phyloP scores from a whole-genome alignment of 2,113 vertebrate genomes.

The Phylloscopus whistleri region DNA sequence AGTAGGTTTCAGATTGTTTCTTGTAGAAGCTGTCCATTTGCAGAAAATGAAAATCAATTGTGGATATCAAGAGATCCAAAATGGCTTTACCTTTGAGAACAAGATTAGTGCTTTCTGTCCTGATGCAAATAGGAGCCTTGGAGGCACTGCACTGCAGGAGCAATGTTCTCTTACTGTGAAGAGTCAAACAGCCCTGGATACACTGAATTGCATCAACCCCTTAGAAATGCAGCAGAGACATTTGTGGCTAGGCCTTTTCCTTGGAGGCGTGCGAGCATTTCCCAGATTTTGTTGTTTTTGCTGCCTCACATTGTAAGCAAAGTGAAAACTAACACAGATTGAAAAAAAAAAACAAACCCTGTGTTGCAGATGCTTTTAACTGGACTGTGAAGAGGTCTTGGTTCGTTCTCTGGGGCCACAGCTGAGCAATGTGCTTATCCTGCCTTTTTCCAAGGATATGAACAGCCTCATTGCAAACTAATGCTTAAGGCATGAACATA shows the following conservation, averaged over 20 bases:
- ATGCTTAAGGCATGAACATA: neutral
- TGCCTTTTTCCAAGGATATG: neutral
- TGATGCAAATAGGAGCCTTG: neutral
- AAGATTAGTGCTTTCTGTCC: neutral
- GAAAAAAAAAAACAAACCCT: accelerated
- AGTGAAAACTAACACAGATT: neutral
- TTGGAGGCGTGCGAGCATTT: neutral
- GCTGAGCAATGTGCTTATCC: neutral
- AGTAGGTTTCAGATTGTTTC: neutral
- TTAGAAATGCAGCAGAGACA: neutral
- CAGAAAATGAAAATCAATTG: neutral
- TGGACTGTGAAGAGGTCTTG: neutral
- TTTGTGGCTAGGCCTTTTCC: neutral
- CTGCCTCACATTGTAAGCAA: neutral
- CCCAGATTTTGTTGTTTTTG: neutral
- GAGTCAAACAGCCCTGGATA: neutral
- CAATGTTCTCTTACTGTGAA: neutral
- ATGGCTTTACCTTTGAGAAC: neutral
- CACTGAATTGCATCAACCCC: neutral
- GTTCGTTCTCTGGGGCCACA: neutral
- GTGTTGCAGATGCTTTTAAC: neutral
- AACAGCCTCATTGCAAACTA: neutral
- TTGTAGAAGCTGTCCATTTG: neutral
- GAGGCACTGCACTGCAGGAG: neutral
- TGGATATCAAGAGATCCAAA: neutral